These are phyloP conservation scores for Sylvicapra grimmia DNA, from an alignment of 2,113 vertebrate species.

Conservation along the genomic window DNA sequence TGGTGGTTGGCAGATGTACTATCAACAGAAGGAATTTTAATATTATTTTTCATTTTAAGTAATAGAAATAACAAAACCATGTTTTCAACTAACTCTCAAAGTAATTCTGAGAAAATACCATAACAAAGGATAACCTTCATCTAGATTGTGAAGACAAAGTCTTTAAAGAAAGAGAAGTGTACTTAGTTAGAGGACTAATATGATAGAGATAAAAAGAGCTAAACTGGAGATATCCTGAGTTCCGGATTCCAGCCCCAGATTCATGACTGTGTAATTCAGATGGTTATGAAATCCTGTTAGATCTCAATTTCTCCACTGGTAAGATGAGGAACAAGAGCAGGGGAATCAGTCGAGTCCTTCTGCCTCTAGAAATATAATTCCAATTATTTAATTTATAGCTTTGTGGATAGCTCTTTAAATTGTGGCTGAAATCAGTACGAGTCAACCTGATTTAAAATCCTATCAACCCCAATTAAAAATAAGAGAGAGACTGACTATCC, in stretches of 20 bases:
- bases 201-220: background rate
- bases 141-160: background rate
- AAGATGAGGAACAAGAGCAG: background rate
- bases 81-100: background rate
- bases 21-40: background rate
- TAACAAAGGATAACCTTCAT: background rate
- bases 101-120: background rate
- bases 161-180: background rate
- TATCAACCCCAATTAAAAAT: slow-evolving; percentile 19
- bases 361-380: background rate
- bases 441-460: slow-evolving; percentile 23
- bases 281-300: background rate
- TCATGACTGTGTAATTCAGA: background rate
- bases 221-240: background rate
- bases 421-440: background rate
- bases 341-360: background rate
- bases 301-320: background rate
- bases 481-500: background rate
- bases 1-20: background rate
- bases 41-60: background rate
- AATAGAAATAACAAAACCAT: background rate
- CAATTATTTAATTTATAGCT: slow-evolving; percentile 27
- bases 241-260: background rate
- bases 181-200: background rate
- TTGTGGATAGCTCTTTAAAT: slow-evolving; percentile 3